Percentiles rank a stretch among this genome's conserved stretches.
Conservation (phyloP, 1,140 invertebrate species). For the Zaprionus inermis region DNA sequence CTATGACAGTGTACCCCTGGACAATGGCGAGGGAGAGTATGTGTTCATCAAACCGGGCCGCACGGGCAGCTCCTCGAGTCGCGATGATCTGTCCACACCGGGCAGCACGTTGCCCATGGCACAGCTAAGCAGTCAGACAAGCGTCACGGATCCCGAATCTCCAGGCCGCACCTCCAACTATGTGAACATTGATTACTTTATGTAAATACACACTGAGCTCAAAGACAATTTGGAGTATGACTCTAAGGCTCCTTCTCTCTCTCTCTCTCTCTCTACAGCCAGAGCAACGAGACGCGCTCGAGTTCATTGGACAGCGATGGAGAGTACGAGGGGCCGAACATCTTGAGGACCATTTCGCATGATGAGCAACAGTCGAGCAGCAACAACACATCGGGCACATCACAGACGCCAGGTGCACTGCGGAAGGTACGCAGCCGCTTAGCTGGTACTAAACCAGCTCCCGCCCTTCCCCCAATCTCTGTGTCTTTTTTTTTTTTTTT, state of each 20-base stretch:
- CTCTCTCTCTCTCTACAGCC: slow-evolving; percentile 51
- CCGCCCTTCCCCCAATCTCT: neutral
- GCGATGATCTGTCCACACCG: slow-evolving; percentile 87
- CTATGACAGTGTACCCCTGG: slow-evolving; percentile 92
- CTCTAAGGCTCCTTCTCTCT: slow-evolving; percentile 5
- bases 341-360: slow-evolving; percentile 78
- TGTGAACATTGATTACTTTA: slow-evolving; percentile 95
- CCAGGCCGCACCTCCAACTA: slow-evolving; percentile 92
- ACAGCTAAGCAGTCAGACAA: slow-evolving; percentile 77
- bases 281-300: slow-evolving; percentile 84
- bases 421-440: slow-evolving; percentile 66
- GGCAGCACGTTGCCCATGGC: slow-evolving; percentile 86
- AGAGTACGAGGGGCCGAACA: slow-evolving; percentile 79
- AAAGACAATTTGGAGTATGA: neutral
- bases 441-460: too few relatives aligned
- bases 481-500: neutral
- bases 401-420: slow-evolving; percentile 77
- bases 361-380: slow-evolving; percentile 61
- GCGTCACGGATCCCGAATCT: slow-evolving; percentile 88
- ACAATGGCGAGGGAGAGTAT: slow-evolving; percentile 91
- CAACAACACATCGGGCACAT: slow-evolving; percentile 40
- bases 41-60: slow-evolving; percentile 89
- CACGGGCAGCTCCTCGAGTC: slow-evolving; percentile 86
- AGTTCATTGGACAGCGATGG: slow-evolving; percentile 85
- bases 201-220: slow-evolving; percentile 86